Conservation (phyloP, 2,113 vertebrate species). For the Irena cyanogastra region DNA sequence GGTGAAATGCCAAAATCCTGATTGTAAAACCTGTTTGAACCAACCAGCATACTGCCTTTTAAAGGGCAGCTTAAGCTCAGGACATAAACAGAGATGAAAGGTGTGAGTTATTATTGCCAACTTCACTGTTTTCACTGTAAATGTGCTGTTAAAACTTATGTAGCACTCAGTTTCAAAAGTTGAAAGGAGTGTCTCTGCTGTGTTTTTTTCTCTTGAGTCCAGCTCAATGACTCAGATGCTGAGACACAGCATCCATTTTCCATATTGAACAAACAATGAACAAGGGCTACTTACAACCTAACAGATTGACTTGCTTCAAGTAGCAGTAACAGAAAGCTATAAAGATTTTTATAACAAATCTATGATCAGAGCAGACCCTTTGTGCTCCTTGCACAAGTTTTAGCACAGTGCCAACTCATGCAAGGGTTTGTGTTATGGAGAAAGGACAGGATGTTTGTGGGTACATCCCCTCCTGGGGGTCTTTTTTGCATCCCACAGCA, state of each 20-base stretch:
- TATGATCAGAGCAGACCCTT: background rate
- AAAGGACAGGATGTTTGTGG: background rate
- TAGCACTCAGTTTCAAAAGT: background rate
- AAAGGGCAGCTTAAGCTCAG: background rate
- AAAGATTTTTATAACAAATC: background rate
- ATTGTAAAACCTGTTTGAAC: background rate
- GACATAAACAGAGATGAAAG: background rate
- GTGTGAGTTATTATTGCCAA: background rate
- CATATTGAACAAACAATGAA: background rate
- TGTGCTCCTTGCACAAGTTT: background rate
- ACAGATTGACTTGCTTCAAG: background rate
- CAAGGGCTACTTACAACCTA: background rate
- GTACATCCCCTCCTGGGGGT: background rate
- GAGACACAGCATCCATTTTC: background rate
- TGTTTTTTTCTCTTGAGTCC: background rate
- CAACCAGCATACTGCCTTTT: background rate
- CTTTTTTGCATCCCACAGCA: background rate
- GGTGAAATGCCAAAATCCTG: background rate
- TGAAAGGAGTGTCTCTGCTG: background rate
- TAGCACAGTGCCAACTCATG: background rate
- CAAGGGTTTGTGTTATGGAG: background rate
- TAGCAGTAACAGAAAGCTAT: background rate
- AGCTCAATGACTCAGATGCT: background rate
- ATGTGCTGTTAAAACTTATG: background rate
- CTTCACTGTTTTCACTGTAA: background rate